phyloP scores from a whole-genome alignment of 2,113 vertebrate genomes.

The Cephalopholis sonnerati region DNA sequence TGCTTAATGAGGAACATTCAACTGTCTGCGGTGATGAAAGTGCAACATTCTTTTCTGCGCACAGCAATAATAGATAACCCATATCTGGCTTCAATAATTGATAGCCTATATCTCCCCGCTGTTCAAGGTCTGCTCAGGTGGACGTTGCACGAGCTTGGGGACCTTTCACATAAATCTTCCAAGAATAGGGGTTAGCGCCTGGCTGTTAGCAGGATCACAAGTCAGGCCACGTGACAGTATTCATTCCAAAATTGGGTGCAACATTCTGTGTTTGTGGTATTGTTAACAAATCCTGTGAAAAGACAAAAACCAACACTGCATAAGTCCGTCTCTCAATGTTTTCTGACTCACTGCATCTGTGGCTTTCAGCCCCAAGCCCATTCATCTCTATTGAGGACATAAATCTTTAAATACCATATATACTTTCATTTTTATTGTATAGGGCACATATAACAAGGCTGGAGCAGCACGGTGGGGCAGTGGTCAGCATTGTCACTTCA shows the following conservation, averaged over 20 bases:
- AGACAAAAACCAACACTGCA: background rate
- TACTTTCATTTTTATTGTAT: background rate
- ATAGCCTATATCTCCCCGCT: conserved; percentile 49
- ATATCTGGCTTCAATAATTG: conserved; percentile 66
- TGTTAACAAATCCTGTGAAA: conserved; percentile 13
- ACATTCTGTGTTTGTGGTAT: conserved; percentile 13
- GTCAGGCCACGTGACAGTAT: conserved; percentile 16
- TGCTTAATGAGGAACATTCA: conserved; percentile 67
- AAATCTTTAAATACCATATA: conserved; percentile 17
- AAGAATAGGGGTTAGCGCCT: conserved; percentile 7
- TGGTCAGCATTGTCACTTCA: too few relatives aligned
- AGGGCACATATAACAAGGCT: too few relatives aligned
- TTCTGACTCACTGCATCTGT: conserved; percentile 5
- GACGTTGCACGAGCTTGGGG: conserved; percentile 6
- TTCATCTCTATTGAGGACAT: conserved; percentile 23
- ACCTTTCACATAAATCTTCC: conserved; percentile 52
- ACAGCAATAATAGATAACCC: conserved; percentile 71
- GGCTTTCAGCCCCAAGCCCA: background rate
- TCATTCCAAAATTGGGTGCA: conserved; percentile 15
- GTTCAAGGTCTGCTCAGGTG: conserved; percentile 33
- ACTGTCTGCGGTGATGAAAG: conserved; percentile 64
- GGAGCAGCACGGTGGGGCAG: too few relatives aligned
- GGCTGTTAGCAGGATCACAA: background rate
- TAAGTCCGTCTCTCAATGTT: background rate
- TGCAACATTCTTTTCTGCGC: conserved; percentile 50